Percentiles rank a stretch among this genome's conserved stretches.
phyloP scores from a whole-genome alignment of 2,113 vertebrate species.

The Pelodiscus sinensis region DNA sequence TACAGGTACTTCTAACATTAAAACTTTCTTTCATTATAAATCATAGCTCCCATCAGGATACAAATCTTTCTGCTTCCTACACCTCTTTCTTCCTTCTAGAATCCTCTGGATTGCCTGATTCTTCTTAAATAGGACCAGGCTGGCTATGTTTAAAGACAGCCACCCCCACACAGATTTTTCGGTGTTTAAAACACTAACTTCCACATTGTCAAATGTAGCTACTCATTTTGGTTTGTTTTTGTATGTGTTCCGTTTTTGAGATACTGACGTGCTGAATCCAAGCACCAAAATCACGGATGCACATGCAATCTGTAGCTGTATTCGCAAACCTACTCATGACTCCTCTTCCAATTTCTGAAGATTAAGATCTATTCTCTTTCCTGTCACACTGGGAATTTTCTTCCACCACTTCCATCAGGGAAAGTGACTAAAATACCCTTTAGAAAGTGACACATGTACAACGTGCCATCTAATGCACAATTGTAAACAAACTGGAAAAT shows the following conservation, averaged over 20 bases:
- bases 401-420: neutral
- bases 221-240: neutral
- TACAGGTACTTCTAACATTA: conserved; percentile 14
- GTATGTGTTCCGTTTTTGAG: neutral
- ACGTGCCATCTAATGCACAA: neutral
- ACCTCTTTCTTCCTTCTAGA: neutral
- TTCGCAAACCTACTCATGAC: neutral
- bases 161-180: neutral
- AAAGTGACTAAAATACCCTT: neutral
- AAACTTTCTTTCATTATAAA: conserved; percentile 39
- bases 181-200: neutral
- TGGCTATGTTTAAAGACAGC: neutral
- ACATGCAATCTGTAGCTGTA: neutral
- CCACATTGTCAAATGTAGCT: rapidly evolving
- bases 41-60: conserved; percentile 1
- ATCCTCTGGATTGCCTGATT: neutral
- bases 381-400: neutral
- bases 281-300: neutral
- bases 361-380: neutral
- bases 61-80: neutral
- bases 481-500: neutral
- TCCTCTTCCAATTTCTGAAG: neutral
- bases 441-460: neutral
- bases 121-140: neutral
- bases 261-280: too few relatives aligned